Evolutionary conservation across 2,888 invertebrate genomes (phyloP), one percentile per base, ranked within the genome.

Genomic region (Drosophila anomalata): DNA sequence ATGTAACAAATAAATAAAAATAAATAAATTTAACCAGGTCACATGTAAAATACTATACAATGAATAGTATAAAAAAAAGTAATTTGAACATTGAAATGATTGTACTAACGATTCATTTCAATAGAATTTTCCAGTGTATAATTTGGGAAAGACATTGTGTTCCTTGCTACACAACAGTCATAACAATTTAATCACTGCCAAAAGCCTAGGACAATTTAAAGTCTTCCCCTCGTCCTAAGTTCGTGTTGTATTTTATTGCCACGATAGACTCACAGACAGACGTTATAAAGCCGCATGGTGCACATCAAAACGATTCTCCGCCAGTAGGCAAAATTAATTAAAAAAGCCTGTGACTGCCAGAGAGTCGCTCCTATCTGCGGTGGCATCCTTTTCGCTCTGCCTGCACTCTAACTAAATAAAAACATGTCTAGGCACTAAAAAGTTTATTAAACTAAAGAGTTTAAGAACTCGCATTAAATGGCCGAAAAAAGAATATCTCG

Each of bases 391-490:
- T 5, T 9, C 26, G 36, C 24, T 17, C 44, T 9, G 22, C 9
- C 8, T n/a, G 33, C 46, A 12, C 36, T 24, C 46, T 46, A 62
- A 51, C 56, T 75, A 78, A 79, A 84, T 79, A 83, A 82, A 82
- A 85, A 75, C 83, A 79, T 83, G 84, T 86, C 84, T 86, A 85
- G 84, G 84, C 84, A 85, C 84, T 85, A 86, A 85, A 85, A 85
- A 85, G 83, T 86, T 85, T 85, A 85, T 85, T 86, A n/a, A n/a
- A 85, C 84, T 85, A 86, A 85, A 85, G 86, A 85, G 83, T 86
- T 85, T 85, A 85, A 74, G 74, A 71, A 65, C 65, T 61, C 73
- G 75, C 78, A 85, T 78, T 82, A 85, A 86, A 83, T 83, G 76
- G 53, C 55, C 71, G 33, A 73, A 85, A 87, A 80, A 47, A 56